Base-by-base conservation (phyloP, 2,888 invertebrate species). In the Tholera decimalis region DNA sequence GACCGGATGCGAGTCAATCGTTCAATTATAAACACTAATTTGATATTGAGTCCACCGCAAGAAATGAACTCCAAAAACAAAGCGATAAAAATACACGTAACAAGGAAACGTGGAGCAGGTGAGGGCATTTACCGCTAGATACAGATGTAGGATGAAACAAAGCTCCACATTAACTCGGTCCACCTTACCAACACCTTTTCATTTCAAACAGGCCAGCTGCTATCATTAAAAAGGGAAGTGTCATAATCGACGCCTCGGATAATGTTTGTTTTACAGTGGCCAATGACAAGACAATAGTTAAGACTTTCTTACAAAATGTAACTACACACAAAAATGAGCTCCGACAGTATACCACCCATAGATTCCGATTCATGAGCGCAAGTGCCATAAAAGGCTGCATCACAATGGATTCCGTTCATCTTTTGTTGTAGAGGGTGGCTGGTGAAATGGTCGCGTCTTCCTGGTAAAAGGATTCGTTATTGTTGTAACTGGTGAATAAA, bases 241-340 rank as follows among this genome's bases (percentile, higher is more conserved):
- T 91, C 91, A 89, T 91, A 90, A 92, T 92, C 87, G 90, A 92
- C 90, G 88, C 88, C 76, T 85, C 79, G 78, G 80, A 83, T 88
- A 88, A 89, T 90, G 85, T 89, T 89, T 88, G 83, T 85, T 80
- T 85, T 86, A 88, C 87, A 90, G 90, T 88, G 84, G 85, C 81
- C 86, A 88, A 84, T 82, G 77, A 77, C 83, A 83, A 85, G 82
- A 87, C 86, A 86, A 87, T 87, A 80, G 80, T 77, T 73, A 79
- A 75, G 61, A 69, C 65, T 80, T 69, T 76, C 68, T 70, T 72
- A 80, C 72, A 71, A 65, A 82, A 85, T 84, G 81, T 84, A 84
- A 81, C 81, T 83, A 73, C 58, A 70, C 22, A 80, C 76, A 79
- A 77, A 75, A 78, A 73, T 78, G 57, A 75, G 33, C 64, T 65